Evolutionary conservation across 2,888 invertebrate genomes (phyloP).

Genomic region (Ceraclea dissimilis): DNA sequence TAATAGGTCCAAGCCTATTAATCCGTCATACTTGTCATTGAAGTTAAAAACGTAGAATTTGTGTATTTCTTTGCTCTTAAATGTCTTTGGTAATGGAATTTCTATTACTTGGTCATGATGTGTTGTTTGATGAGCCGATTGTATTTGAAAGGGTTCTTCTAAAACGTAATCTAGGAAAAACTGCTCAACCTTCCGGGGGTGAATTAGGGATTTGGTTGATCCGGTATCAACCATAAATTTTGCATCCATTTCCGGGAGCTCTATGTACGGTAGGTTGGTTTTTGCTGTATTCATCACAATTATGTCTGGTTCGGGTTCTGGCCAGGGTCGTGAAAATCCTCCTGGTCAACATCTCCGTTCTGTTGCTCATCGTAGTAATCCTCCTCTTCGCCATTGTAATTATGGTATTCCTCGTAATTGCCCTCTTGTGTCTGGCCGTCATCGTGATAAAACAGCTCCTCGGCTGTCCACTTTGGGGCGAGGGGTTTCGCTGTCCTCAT

Average conservation of each 20-base stretch:
- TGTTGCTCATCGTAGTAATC: not conserved
- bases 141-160: not conserved
- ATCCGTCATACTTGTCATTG: not conserved
- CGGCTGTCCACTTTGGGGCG: not conserved
- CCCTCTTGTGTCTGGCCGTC: not conserved
- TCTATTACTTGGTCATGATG: not conserved
- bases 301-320: not conserved
- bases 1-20: not conserved
- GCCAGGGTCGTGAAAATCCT: not conserved
- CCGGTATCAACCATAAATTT: not conserved
- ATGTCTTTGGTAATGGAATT: not conserved
- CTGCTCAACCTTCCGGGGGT: not conserved
- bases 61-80: not conserved
- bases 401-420: not conserved
- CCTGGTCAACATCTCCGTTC: not conserved
- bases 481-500: too few relatives aligned
- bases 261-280: not conserved
- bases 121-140: not conserved
- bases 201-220: not conserved
- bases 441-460: not conserved
- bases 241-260: not conserved
- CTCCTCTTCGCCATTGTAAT: not conserved
- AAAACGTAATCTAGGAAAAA: not conserved
- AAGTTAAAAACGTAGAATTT: not conserved
- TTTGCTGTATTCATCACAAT: not conserved